phyloP scores from a whole-genome alignment of 2,888 invertebrate genomes.

The Eupithecia subumbrata region DNA sequence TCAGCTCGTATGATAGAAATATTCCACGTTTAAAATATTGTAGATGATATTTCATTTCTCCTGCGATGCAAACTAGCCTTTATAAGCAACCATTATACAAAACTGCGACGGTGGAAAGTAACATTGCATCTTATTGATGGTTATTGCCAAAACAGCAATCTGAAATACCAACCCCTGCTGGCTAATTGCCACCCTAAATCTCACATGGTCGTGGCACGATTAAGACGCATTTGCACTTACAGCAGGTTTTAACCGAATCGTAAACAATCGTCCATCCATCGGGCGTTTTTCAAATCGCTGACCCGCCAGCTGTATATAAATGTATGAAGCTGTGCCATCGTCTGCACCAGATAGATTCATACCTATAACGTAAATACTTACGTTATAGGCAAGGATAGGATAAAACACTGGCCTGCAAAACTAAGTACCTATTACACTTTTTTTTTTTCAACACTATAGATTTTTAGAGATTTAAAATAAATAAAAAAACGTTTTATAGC shows the following conservation, averaged over 20 bases:
- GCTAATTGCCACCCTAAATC: constrained; percentile 31
- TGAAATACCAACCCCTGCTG: constrained; percentile 20
- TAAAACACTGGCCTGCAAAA: too few relatives aligned
- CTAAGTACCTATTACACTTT: too few relatives aligned
- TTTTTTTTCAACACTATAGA: too few relatives aligned
- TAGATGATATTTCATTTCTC: background rate
- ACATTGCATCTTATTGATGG: constrained; percentile 27
- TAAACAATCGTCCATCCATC: background rate
- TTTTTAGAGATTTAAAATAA: too few relatives aligned
- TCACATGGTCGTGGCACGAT: constrained; percentile 17
- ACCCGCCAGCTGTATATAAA: too few relatives aligned
- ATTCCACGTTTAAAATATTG: background rate
- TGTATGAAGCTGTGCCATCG: too few relatives aligned
- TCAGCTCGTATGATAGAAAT: background rate
- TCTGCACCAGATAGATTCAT: too few relatives aligned
- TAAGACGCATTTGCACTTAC: background rate
- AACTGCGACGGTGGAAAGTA: background rate
- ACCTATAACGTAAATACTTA: too few relatives aligned
- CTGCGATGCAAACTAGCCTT: background rate
- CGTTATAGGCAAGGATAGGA: too few relatives aligned
- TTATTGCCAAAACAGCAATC: constrained; percentile 25
- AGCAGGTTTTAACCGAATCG: background rate
- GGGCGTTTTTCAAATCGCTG: background rate
- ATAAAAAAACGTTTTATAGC: too few relatives aligned
- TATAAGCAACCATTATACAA: background rate